phyloP scores from a whole-genome alignment of 2,797 vertebrate species.

The Macropodus opercularis region DNA sequence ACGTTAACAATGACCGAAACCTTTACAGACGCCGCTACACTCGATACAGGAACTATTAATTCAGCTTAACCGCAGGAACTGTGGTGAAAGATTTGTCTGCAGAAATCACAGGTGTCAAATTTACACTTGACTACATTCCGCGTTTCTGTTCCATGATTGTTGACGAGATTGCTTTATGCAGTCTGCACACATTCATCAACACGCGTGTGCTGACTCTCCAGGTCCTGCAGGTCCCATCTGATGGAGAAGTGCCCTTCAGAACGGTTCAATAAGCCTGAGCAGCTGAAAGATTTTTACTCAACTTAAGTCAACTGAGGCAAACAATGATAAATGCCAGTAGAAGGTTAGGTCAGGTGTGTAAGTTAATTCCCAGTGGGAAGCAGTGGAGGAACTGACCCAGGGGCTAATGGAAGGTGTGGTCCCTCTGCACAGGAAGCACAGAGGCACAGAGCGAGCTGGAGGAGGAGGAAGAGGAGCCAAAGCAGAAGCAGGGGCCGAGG shows the following conservation, averaged over 20 bases:
- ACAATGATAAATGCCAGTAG: slow-evolving; percentile 71
- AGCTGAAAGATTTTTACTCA: slow-evolving; percentile 69
- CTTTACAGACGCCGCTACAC: slow-evolving; percentile 2
- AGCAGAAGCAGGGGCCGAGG: slow-evolving; percentile 61
- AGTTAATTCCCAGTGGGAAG: slow-evolving; percentile 66
- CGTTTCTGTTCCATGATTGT: slow-evolving; percentile 4
- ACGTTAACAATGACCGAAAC: slow-evolving; percentile 25
- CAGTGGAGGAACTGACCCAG: slow-evolving; percentile 64
- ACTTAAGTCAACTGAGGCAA: slow-evolving; percentile 64
- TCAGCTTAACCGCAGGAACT: no score
- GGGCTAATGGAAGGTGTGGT: slow-evolving; percentile 59
- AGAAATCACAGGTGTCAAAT: slow-evolving; percentile 6
- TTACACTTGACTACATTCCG: slow-evolving; percentile 21
- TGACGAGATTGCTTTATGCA: slow-evolving; percentile 14
- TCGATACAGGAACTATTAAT: slow-evolving; percentile 24
- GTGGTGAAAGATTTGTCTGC: slow-evolving; percentile 12
- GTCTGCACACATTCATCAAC: not conserved
- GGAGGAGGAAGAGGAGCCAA: slow-evolving; percentile 45
- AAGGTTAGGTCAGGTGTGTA: slow-evolving; percentile 71
- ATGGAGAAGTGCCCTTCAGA: slow-evolving; percentile 60
- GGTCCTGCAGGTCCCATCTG: slow-evolving; percentile 26
- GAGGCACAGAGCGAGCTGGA: slow-evolving; percentile 20
- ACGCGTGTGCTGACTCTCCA: slow-evolving; percentile 24
- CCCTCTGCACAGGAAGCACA: slow-evolving; percentile 51
- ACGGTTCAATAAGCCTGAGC: slow-evolving; percentile 56